Base-by-base conservation (phyloP, 2,797 vertebrate species). In the Coccyzus lansbergi region DNA sequence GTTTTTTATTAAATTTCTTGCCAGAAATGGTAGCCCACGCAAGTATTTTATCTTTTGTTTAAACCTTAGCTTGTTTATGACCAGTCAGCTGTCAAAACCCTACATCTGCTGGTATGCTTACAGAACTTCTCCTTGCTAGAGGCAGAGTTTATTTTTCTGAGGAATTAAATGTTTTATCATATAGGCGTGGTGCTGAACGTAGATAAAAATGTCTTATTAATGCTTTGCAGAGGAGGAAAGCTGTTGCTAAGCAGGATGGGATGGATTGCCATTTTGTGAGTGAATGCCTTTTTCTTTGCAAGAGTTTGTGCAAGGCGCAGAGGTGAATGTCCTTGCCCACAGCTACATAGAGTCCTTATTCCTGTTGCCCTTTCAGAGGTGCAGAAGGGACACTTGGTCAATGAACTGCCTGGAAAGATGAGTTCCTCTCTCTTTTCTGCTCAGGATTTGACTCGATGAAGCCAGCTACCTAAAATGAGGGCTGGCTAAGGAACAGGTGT, bases 31-130 rank as follows among this genome's bases (percentile, higher is more conserved):
- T 83, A 64, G 59, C 78, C 78, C n/a, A 71, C 68, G 51, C 49
- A 83, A 79, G 65, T 82, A 26, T 79, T 78, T 79, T 59, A 36
- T 77, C 63, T 88, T 68, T 36, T 62, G 16, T 81, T 88, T 18
- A 20, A 91, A 42, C 76, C 82, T 86, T 58, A 93, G 71, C 53
- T 72, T 76, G 68, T 83, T 94, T 81, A 46, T 93, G 87, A 72
- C 48, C 55, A 70, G 52, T 42, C 51, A 80, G 77, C 94, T 92
- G 86, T 93, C 82, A 78, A 71, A 92, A 55, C 28, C 14, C 12
- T 10, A 2, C 22, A 15, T 81, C 31, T 65, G 42, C 44, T 69
- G 42, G 3, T 29, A 46, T 10, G 72, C 42, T 69, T 44, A 9
- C 51, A 31, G 55, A 36, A 70, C 14, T 68, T 72, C 44, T 63